A percentile compares a stretch with the other conserved stretches of the same genome.
phyloP scores from a whole-genome alignment of 2,113 vertebrate species.

The Cyprinus carpio region DNA sequence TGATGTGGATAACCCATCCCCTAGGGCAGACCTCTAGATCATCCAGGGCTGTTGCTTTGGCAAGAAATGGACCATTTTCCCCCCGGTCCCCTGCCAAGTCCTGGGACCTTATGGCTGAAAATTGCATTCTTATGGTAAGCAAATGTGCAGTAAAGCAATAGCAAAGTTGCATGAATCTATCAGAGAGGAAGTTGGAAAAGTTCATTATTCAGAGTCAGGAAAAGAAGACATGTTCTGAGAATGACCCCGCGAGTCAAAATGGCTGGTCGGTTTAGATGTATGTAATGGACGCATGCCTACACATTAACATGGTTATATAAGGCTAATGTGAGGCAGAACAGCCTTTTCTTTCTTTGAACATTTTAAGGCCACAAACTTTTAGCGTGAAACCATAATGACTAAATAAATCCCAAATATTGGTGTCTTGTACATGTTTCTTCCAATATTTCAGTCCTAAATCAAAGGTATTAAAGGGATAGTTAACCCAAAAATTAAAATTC shows the following conservation, averaged over 20 bases:
- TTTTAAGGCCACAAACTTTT: constrained; percentile 6
- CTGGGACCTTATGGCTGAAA: constrained; percentile 75
- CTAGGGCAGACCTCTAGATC: constrained; percentile 74
- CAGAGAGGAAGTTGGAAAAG: constrained; percentile 62
- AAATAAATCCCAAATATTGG: constrained; percentile 13
- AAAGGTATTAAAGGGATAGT: neutral
- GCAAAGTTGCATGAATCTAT: constrained; percentile 68
- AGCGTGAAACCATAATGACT: neutral
- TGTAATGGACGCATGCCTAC: constrained; percentile 38
- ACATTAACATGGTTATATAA: constrained; percentile 37
- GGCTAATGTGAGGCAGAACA: neutral
- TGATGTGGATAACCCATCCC: constrained; percentile 72
- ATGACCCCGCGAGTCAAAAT: constrained; percentile 36
- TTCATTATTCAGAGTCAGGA: constrained; percentile 61
- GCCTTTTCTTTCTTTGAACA: neutral
- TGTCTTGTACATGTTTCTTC: neutral
- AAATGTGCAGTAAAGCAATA: constrained; percentile 74
- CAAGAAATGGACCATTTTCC: constrained; percentile 68
- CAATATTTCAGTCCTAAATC: neutral
- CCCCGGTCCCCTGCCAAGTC: constrained; percentile 69
- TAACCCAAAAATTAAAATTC: neutral
- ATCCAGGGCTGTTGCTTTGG: constrained; percentile 73
- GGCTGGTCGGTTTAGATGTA: constrained; percentile 21
- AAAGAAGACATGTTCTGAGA: constrained; percentile 50
- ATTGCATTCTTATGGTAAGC: constrained; percentile 79